Base-by-base conservation (phyloP, 2,113 vertebrate species). In the Lethenteron reissneri region DNA sequence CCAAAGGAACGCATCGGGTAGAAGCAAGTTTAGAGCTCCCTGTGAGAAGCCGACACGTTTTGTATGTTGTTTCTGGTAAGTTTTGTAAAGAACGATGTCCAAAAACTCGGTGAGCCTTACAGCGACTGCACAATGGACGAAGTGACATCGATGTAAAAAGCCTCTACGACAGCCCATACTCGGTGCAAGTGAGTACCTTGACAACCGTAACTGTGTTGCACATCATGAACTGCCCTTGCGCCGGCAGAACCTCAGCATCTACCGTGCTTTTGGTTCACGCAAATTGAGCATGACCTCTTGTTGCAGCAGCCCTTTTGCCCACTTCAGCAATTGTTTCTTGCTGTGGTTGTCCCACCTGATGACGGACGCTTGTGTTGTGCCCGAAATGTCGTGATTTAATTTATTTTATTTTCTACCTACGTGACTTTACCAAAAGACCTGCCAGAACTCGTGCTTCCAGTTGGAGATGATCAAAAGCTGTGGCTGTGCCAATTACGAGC, bases 391-490 rank as follows among this genome's bases (percentile, higher is more conserved):
- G 56, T 70, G 3, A 12, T 58, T 2, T 9, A 58, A 11, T 14
- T 1, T 70, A 73, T 75, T 1, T 74, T 72, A 17, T 19, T 71
- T 25, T 59, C 6, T 60, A 41, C 17, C 17, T 60, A n/a, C n/a
- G 74, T 75, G 12, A 77, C 25, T 25, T 25, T 25, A 25, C 25
- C 25, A 25, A 25, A 41, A 87, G 85, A 84, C 84, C 70, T 87
- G 85, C 77, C 80, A 85, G 58, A 82, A 86, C 75, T 86, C 85
- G 2, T 87, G 85, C 73, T 86, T 87, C 75, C 85, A 87, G 77
- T 78, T 72, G 2, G 81, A 81, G 68, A 85, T 86, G 84, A 81
- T 85, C 58, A 77, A 80, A 8, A 80, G 74, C 0, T 87, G 85
- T 2, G 83, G 82, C 17, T 86, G 85, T 0, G 85, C 82, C 56